Evolutionary conservation across 2,797 vertebrate genomes (phyloP).

Genomic region (Scarus forsteni): DNA sequence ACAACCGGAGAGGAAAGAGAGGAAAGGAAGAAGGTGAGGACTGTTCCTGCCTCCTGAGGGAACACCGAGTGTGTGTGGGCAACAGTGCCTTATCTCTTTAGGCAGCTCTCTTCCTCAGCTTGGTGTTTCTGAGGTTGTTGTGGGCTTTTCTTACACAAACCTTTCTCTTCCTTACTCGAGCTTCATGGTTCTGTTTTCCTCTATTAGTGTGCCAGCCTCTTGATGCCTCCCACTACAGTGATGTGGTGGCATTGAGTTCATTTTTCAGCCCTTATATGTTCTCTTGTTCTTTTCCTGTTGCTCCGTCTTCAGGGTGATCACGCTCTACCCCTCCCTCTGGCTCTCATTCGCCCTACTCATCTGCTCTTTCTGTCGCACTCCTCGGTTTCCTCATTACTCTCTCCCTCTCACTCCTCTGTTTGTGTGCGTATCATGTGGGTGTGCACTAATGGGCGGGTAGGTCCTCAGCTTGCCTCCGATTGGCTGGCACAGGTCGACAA

Average conservation of each 20-base stretch:
- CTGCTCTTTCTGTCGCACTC: constrained; percentile 67
- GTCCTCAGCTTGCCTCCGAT: constrained; percentile 68
- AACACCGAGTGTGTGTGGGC: constrained; percentile 1
- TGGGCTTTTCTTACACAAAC: constrained; percentile 5
- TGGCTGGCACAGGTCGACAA: constrained; percentile 75
- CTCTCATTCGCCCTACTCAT: constrained; percentile 64
- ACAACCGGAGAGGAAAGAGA: constrained; percentile 47
- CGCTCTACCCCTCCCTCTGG: constrained; percentile 66
- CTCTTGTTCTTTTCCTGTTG: constrained; percentile 65
- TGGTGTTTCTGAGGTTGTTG: constrained; percentile 22
- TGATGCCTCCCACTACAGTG: constrained; percentile 11
- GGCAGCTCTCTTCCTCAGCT: constrained; percentile 22
- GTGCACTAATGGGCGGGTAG: constrained; percentile 82
- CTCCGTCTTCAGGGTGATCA: constrained; percentile 66
- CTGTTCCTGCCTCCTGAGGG: constrained; percentile 25
- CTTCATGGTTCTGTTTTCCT: neutral
- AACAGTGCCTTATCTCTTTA: constrained; percentile 27
- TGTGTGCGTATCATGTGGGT: constrained; percentile 83
- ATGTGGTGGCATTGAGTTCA: constrained; percentile 25
- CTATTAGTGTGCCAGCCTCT: neutral
- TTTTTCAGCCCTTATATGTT: constrained; percentile 60
- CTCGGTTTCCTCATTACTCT: constrained; percentile 72
- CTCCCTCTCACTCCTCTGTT: constrained; percentile 68
- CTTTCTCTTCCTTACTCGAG: neutral
- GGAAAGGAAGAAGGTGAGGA: constrained; percentile 60